These are phyloP conservation scores for Rhabdornis inornatus DNA, from an alignment of 2,113 vertebrate genomes.

Conservation along the genomic window DNA sequence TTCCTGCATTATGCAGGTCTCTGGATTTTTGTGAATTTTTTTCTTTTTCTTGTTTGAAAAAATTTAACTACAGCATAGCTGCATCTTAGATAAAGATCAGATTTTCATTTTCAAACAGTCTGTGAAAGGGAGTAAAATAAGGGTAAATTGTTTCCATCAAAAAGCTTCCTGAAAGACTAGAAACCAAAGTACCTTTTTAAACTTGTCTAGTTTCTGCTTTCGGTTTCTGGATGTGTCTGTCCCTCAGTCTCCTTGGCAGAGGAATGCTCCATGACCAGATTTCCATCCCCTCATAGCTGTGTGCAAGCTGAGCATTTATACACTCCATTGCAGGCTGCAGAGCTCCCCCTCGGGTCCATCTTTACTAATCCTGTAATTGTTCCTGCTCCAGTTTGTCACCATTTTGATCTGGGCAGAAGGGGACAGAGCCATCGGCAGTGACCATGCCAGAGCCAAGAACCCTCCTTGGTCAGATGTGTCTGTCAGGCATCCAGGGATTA, in stretches of 20 bases:
- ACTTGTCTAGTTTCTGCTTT: slow-evolving; percentile 24
- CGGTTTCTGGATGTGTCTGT: not conserved
- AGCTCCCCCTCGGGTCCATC: slow-evolving; percentile 8
- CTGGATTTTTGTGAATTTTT: not conserved
- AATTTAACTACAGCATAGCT: not conserved
- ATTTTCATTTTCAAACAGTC: not conserved
- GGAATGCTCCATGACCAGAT: not conserved
- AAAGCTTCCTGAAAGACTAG: not conserved
- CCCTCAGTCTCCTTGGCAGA: not conserved
- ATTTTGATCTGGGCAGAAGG: not conserved
- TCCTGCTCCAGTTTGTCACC: not conserved
- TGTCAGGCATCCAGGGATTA: not conserved
- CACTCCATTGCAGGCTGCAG: not conserved
- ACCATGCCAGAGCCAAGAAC: rapidly evolving
- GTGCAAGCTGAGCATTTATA: not conserved
- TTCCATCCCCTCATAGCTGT: not conserved
- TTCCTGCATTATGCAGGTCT: not conserved
- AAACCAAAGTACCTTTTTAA: not conserved
- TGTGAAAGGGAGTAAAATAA: not conserved
- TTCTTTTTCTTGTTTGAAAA: not conserved
- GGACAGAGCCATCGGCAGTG: not conserved
- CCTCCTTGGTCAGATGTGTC: not conserved
- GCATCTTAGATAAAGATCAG: not conserved
- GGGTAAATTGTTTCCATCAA: not conserved
- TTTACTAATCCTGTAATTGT: not conserved